Percentiles rank a stretch among this genome's conserved stretches.
phyloP scores from a whole-genome alignment of 2,888 invertebrate species.

The Limnephilus rhombicus region DNA sequence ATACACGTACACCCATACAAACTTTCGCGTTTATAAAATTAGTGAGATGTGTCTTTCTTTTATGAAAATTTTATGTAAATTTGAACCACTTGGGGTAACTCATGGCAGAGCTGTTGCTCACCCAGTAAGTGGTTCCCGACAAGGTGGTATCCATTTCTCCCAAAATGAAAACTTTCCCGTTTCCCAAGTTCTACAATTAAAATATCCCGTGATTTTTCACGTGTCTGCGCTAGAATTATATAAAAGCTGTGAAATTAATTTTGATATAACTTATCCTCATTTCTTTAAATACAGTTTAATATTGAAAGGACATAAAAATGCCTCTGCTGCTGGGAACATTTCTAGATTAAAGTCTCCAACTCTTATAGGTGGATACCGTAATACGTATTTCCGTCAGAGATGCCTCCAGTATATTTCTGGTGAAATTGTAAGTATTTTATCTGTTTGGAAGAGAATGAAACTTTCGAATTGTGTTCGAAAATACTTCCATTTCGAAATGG shows the following conservation, averaged over 20 bases:
- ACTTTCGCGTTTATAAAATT: no score
- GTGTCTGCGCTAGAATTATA: no score
- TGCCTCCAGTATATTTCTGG: not conserved
- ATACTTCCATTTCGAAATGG: not conserved
- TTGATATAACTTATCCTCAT: not conserved
- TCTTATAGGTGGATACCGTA: not conserved
- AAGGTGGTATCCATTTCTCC: no score
- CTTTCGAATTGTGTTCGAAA: not conserved
- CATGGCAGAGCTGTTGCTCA: no score
- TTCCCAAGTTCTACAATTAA: no score
- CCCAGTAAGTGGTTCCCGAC: no score
- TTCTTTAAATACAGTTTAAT: not conserved
- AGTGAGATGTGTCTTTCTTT: no score
- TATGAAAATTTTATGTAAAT: no score
- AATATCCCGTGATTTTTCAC: no score
- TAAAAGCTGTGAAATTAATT: not conserved
- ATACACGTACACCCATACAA: no score
- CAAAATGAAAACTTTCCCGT: no score
- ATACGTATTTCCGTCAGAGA: not conserved
- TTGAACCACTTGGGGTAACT: no score
- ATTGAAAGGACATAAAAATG: not conserved
- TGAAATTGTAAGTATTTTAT: conserved; percentile 13
- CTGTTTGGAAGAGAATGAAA: not conserved
- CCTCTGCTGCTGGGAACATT: not conserved
- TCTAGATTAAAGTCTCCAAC: not conserved